Percentiles rank a stretch among this genome's conserved stretches.
phyloP scores from a whole-genome alignment of 2,888 invertebrate species.

The Ischnus inquisitorius region DNA sequence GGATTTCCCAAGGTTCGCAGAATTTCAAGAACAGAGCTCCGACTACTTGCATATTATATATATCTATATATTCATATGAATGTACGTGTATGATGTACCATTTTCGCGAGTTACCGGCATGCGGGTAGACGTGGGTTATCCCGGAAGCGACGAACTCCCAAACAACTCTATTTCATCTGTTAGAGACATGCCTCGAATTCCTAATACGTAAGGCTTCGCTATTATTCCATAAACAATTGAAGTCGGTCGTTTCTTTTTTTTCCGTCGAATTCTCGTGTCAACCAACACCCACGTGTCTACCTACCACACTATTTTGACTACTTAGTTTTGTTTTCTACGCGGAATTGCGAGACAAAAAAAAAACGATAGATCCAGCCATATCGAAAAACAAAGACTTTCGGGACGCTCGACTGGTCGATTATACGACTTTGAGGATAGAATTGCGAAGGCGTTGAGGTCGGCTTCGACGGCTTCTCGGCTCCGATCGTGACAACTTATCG shows the following conservation, averaged over 20 bases:
- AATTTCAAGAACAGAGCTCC: neutral
- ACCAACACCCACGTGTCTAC: too few relatives aligned
- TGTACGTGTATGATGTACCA: neutral
- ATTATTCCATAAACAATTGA: constrained; percentile 6
- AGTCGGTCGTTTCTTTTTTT: neutral
- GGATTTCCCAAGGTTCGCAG: constrained; percentile 62
- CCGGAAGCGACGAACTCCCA: constrained; percentile 16
- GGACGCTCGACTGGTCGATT: neutral
- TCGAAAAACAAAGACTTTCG: neutral
- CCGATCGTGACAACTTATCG: constrained; percentile 54
- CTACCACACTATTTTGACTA: too few relatives aligned
- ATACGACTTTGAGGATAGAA: constrained; percentile 50
- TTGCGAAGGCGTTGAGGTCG: constrained; percentile 62
- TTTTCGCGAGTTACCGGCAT: neutral
- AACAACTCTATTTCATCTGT: neutral
- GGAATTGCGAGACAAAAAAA: neutral
- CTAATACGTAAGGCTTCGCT: too few relatives aligned
- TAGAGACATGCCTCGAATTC: too few relatives aligned
- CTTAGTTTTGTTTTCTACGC: too few relatives aligned
- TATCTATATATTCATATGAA: too few relatives aligned
- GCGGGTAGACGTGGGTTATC: constrained; percentile 35
- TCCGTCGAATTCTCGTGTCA: too few relatives aligned
- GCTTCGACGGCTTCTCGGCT: constrained; percentile 32
- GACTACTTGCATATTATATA: too few relatives aligned
- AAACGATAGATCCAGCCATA: neutral